phyloP scores from a whole-genome alignment of 2,888 invertebrate species.

The Muscina levida region DNA sequence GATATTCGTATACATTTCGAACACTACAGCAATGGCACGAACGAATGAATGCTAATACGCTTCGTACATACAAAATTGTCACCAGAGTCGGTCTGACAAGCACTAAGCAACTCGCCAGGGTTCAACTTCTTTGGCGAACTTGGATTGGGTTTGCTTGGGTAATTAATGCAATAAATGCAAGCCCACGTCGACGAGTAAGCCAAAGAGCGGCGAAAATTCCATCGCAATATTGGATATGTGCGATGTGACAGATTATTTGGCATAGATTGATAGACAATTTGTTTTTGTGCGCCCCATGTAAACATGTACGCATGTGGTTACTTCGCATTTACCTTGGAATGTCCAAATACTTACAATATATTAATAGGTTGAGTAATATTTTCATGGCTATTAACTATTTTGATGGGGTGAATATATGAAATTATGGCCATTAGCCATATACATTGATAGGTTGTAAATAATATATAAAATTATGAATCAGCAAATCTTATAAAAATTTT shows the following conservation, averaged over 20 bases:
- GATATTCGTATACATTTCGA: constrained; percentile 19
- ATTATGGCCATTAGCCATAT: not conserved
- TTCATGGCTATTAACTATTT: constrained; percentile 1
- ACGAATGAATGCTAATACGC: too few relatives aligned
- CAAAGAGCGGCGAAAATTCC: constrained; percentile 31
- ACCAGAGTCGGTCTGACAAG: constrained; percentile 13
- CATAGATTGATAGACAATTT: constrained; percentile 55
- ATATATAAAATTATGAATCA: too few relatives aligned
- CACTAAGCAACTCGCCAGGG: not conserved
- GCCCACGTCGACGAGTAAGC: constrained; percentile 49
- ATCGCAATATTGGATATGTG: constrained; percentile 32
- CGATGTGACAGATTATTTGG: constrained; percentile 55
- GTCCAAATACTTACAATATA: constrained; percentile 20
- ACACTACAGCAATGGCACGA: not conserved
- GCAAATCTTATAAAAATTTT: too few relatives aligned
- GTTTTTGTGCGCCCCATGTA: constrained; percentile 6
- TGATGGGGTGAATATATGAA: not conserved
- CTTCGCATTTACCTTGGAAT: constrained; percentile 7
- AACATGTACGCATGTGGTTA: not conserved
- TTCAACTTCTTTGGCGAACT: constrained; percentile 46
- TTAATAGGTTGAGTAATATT: not conserved
- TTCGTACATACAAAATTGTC: constrained; percentile 45
- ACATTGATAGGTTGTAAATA: too few relatives aligned
- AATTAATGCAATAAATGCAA: constrained; percentile 66
- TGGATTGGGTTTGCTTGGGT: constrained; percentile 50